Conservation (phyloP, 2,113 vertebrate species). For the Myxocyprinus asiaticus region DNA sequence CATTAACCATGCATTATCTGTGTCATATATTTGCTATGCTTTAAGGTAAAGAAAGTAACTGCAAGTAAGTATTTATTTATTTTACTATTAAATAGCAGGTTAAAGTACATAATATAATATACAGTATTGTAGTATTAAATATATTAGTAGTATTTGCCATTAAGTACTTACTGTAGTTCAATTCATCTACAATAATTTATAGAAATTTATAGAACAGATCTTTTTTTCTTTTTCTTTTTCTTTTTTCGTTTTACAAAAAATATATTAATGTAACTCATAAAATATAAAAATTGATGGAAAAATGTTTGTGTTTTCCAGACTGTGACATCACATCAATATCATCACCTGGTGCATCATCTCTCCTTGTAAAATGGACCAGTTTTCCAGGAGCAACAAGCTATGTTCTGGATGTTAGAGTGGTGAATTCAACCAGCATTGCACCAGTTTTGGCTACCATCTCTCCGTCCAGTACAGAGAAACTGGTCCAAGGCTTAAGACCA, state of each 20-base stretch:
- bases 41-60: conserved; percentile 63
- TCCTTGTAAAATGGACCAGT: conserved; percentile 63
- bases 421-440: conserved; percentile 59
- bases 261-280: too few species aligned
- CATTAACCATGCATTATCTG: neutral
- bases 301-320: conserved; percentile 51
- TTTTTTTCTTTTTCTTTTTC: too few species aligned
- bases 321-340: conserved; percentile 64
- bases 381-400: conserved; percentile 55
- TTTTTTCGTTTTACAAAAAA: too few species aligned
- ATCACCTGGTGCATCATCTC: conserved; percentile 66
- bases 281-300: neutral
- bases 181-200: too few species aligned
- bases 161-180: too few species aligned
- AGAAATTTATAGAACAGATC: too few species aligned
- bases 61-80: conserved; percentile 61
- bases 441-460: conserved; percentile 54
- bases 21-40: conserved; percentile 23
- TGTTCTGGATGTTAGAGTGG: conserved; percentile 58
- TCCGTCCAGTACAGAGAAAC: conserved; percentile 38
- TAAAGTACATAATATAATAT: neutral
- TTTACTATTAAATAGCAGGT: neutral
- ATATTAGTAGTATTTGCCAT: too few species aligned
- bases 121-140: too few species aligned
- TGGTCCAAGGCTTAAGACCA: conserved; percentile 65